These are phyloP conservation scores for Dermolepida albohirtum DNA, from an alignment of 2,888 invertebrate genomes.

Conservation along the genomic window DNA sequence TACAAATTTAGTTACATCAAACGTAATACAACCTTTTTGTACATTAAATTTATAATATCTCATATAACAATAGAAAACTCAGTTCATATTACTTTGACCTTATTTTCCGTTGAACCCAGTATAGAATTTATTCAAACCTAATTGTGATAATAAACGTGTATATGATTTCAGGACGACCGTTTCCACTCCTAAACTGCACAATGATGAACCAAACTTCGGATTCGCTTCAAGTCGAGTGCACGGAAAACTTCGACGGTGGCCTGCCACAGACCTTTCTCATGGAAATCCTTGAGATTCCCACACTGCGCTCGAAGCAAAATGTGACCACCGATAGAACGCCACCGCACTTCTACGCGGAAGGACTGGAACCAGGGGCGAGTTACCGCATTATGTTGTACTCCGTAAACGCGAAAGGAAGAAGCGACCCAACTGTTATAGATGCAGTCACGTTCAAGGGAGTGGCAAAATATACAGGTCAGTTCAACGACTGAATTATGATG, in stretches of 20 bases:
- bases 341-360: constrained; percentile 76
- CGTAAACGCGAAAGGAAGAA: constrained; percentile 87
- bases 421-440: constrained; percentile 85
- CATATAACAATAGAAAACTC: too few relatives aligned
- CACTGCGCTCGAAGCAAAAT: constrained; percentile 72
- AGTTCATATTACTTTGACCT: too few relatives aligned
- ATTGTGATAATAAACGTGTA: background rate
- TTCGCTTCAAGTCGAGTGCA: constrained; percentile 85
- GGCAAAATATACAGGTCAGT: constrained; percentile 86
- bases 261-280: constrained; percentile 88
- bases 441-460: constrained; percentile 88
- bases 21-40: too few relatives aligned
- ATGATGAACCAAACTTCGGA: constrained; percentile 89
- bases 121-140: constrained; percentile 8
- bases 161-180: constrained; percentile 79
- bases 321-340: constrained; percentile 71
- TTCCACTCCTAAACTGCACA: constrained; percentile 89
- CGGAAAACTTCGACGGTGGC: constrained; percentile 89
- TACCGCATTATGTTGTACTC: constrained; percentile 87
- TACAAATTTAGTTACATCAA: too few relatives aligned
- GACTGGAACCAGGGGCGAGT: constrained; percentile 78
- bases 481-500: background rate
- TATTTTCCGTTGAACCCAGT: too few relatives aligned
- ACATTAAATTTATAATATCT: too few relatives aligned
- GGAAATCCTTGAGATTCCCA: constrained; percentile 81